phyloP scores from a whole-genome alignment of 2,797 vertebrate species.

The Acanthurus lineatus region DNA sequence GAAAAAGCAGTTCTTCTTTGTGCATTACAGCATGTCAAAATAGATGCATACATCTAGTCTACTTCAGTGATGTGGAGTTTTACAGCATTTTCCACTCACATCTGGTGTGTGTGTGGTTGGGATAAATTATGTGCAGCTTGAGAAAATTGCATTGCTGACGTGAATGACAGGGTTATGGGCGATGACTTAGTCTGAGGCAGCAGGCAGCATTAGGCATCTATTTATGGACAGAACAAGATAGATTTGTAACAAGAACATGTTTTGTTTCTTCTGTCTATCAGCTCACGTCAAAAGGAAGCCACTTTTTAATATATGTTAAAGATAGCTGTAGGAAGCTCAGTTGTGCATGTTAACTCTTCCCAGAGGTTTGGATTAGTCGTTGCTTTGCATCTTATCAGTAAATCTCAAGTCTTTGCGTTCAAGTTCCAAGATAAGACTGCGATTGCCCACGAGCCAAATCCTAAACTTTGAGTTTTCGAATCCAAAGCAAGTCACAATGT shows the following conservation, averaged over 20 bases:
- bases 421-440: no score
- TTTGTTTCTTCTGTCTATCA: conserved; percentile 23
- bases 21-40: conserved; percentile 68
- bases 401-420: no score
- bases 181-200: conserved; percentile 76
- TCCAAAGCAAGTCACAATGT: no score
- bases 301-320: neutral
- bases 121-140: conserved; percentile 84
- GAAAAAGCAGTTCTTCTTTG: conserved; percentile 52
- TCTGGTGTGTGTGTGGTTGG: conserved; percentile 80
- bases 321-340: neutral
- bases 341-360: neutral
- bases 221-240: conserved; percentile 50
- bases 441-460: no score
- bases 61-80: conserved; percentile 78
- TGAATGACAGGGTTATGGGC: conserved; percentile 81
- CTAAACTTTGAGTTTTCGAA: no score
- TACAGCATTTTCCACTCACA: conserved; percentile 85
- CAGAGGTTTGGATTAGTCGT: no score
- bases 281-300: conserved; percentile 18
- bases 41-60: conserved; percentile 77
- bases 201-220: conserved; percentile 56
- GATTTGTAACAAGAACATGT: conserved; percentile 28
- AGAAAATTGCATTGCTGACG: conserved; percentile 81
- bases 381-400: no score